These are phyloP conservation scores for Xyliphius kryptos DNA, from an alignment of 2,113 vertebrate species.

Conservation along the genomic window DNA sequence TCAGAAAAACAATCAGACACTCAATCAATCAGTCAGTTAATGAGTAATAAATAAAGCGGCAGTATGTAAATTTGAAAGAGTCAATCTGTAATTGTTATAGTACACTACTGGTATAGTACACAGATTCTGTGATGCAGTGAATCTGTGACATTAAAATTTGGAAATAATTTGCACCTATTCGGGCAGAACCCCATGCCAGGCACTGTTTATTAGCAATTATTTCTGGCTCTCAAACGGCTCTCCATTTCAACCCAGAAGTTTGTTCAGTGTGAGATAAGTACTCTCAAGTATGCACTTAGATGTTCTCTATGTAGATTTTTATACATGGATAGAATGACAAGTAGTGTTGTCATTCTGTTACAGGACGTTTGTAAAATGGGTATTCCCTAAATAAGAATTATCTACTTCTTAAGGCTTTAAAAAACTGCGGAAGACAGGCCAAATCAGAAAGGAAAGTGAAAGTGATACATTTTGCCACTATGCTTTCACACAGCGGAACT, in stretches of 20 bases:
- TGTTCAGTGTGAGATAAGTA: conserved; percentile 10
- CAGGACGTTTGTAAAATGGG: too few species aligned
- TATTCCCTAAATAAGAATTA: too few species aligned
- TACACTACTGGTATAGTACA: too few species aligned
- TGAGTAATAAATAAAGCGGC: background rate
- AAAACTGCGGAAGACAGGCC: too few species aligned
- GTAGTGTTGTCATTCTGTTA: too few species aligned
- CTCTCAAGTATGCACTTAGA: conserved; percentile 8
- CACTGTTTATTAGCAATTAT: conserved; percentile 5
- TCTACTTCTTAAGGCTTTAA: too few species aligned
- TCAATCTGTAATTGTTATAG: background rate
- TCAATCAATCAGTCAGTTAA: too few species aligned
- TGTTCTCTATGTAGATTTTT: background rate
- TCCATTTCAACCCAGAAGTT: background rate
- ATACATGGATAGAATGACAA: too few species aligned
- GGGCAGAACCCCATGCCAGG: background rate
- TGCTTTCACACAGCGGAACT: too few species aligned
- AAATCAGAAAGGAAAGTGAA: too few species aligned
- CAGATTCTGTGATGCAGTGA: background rate
- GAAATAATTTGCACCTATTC: background rate
- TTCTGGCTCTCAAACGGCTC: background rate
- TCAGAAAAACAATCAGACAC: too few species aligned
- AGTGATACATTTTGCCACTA: too few species aligned
- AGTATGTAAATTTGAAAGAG: background rate
- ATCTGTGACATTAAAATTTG: background rate